Percentiles rank a stretch among this genome's conserved stretches.
Evolutionary conservation across 2,888 invertebrate species (phyloP).

Genomic region (Epinotia nisella): DNA sequence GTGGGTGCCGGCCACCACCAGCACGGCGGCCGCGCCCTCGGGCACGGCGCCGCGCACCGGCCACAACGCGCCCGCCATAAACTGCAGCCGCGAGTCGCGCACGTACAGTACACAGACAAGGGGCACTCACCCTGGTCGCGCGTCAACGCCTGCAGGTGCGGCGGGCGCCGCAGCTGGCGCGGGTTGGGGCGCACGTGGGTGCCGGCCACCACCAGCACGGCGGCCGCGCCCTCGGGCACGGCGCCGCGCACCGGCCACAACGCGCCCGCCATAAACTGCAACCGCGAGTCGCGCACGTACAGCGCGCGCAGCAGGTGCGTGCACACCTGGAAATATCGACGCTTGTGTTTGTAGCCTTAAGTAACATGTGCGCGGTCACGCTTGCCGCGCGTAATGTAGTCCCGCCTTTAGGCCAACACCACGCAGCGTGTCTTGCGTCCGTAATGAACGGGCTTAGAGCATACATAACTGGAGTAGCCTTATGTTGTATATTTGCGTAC

Average conservation of each 20-base stretch:
- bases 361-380: no score
- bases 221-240: constrained; percentile 76
- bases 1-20: constrained; percentile 54
- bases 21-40: constrained; percentile 73
- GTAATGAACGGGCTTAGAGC: no score
- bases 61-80: constrained; percentile 65
- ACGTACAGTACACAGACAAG: constrained; percentile 87
- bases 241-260: constrained; percentile 69
- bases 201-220: constrained; percentile 57
- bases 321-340: constrained; percentile 76
- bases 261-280: constrained; percentile 73
- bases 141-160: constrained; percentile 47
- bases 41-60: constrained; percentile 70
- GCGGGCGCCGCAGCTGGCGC: constrained; percentile 60
- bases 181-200: constrained; percentile 54
- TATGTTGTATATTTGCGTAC: no score
- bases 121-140: constrained; percentile 44
- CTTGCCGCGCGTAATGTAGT: no score
- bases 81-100: constrained; percentile 91
- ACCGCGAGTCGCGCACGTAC: constrained; percentile 93
- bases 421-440: no score
- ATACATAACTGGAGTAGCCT: no score
- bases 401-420: no score
- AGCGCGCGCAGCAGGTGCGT: constrained; percentile 92
- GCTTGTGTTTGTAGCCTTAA: no score